Evolutionary conservation across 2,797 vertebrate species (phyloP), one percentile per base, ranked within the genome.

Genomic region (Ceryle rudis): DNA sequence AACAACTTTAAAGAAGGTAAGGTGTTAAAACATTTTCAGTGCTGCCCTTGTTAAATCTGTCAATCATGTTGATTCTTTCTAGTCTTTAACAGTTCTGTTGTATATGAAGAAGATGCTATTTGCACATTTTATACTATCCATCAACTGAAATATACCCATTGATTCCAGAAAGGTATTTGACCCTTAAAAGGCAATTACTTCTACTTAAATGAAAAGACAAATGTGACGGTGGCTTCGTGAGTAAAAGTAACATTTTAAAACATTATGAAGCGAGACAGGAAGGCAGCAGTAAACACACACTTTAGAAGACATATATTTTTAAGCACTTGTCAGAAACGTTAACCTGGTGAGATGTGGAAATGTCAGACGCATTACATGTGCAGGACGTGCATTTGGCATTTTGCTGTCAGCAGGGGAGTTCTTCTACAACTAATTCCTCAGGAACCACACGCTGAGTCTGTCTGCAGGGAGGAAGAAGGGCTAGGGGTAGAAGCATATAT

Each of bases 301-400:
- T 82, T 94, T 20, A 70, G 74, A 87, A 95, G 84, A 89, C 62
- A 96, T 95, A 64, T 94, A 94, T 97, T 97, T 97, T 97, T 89
- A 94, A 97, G 95, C 96, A 85, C 83, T 96, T 97, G 97, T 98
- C 97, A 97, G 97, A 88, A 97, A 80, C 64, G 75, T 96, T 97
- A 98, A 97, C 97, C 97, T 96, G 91, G 97, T 97, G 96, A 97
- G 97, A 98, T 96, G 97, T 95, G 98, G 97, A 98, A 98, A 98
- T 98, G 98, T 98, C 98, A 98, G 97, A 93, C 94, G 58, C 97
- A 98, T 97, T 98, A 97, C 97, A 97, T 94, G 97, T 97, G 96
- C 97, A 96, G 98, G 95, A 97, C 97, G 96, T 95, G 95, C 47
- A 81, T 97, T 96, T 98, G 98, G 98, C 98, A 98, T 98, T 98